Percentiles rank a stretch among this genome's conserved stretches.
phyloP scores from a whole-genome alignment of 1,140 invertebrate genomes.

The Sinella curviseta region DNA sequence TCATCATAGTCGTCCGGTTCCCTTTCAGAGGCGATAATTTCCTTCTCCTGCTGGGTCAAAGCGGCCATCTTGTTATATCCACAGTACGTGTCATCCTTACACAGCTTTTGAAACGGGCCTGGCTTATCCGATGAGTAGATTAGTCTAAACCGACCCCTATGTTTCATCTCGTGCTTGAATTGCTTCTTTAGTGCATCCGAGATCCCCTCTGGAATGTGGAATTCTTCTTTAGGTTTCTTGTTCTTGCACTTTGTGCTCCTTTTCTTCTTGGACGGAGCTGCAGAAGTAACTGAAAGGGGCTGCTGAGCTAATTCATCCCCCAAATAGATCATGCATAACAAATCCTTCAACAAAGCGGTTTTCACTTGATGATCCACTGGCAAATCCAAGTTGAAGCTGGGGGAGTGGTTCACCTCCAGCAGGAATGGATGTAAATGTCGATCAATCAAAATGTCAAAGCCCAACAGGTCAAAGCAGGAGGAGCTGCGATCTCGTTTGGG shows the following conservation, averaged over 20 bases:
- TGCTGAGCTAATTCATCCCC: constrained; percentile 56
- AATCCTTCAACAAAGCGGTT: constrained; percentile 56
- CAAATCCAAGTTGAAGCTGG: constrained; percentile 58
- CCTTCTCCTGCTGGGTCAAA: too few species aligned
- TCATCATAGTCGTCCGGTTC: not conserved
- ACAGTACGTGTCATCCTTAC: not conserved
- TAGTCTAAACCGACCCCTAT: constrained; percentile 73
- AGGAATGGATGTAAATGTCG: constrained; percentile 80
- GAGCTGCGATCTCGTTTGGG: constrained; percentile 77
- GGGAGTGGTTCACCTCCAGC: constrained; percentile 67
- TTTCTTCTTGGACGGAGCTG: too few species aligned
- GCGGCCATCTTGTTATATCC: too few species aligned
- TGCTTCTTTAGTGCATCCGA: constrained; percentile 59
- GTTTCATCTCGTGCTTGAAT: constrained; percentile 72
- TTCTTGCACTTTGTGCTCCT: not conserved
- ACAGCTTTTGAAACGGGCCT: not conserved
- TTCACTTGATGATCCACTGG: constrained; percentile 58
- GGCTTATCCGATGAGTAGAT: constrained; percentile 54
- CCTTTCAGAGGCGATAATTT: not conserved
- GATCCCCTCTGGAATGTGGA: not conserved
- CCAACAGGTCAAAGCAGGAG: constrained; percentile 85
- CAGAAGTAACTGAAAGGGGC: too few species aligned
- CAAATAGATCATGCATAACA: constrained; percentile 57
- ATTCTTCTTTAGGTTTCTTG: not conserved
- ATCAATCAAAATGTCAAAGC: constrained; percentile 84